Evolutionary conservation across 2,888 invertebrate species (phyloP), one percentile per base, ranked within the genome.

Genomic region (Melangyna quadrimaculata): DNA sequence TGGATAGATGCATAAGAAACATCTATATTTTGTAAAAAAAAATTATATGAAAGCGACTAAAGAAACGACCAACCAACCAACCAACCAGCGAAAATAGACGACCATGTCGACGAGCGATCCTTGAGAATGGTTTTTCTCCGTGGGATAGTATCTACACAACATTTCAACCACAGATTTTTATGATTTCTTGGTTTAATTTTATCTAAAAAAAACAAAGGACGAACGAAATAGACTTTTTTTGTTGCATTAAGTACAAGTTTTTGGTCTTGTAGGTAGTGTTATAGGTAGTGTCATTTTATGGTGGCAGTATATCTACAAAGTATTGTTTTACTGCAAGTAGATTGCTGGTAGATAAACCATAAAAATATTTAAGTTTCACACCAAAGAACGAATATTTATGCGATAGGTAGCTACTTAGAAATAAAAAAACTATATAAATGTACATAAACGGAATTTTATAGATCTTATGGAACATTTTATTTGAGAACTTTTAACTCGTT

Each of bases 181-280:
- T 51, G 51, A 35, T 73, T 59, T 29, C 37, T 45, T 9, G 43
- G 53, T 81, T 75, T 75, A 75, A 75, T 75, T 81, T 65, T 71
- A 48, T 55, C 63, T 70, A 70, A 51, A 17, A 32, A 55, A 55
- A 29, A 19, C 9, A 10, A 40, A 59, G 22, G 27, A 61, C 32
- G 10, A 40, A 45, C 27, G 19, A 35, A 32, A 43, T 22, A 69
- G 71, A 71, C 35, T 51, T 72, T 75, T 71, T 75, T 63, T 59
- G 12, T 80, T 53, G 53, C 22, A 17, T 51, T 51, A 22, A 6
- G 0, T 27, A 24, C 14, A 51, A 51, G 24, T 51, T 48, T 5
- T 48, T 48, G 45, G 45, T 19, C n/a, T n/a, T n/a, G n/a, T n/a
- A n/a, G n/a, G 3, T 19, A 48, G 22, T 19, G 9, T 48, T 14